phyloP scores from a whole-genome alignment of 2,797 vertebrate genomes.

The Lateolabrax maculatus region DNA sequence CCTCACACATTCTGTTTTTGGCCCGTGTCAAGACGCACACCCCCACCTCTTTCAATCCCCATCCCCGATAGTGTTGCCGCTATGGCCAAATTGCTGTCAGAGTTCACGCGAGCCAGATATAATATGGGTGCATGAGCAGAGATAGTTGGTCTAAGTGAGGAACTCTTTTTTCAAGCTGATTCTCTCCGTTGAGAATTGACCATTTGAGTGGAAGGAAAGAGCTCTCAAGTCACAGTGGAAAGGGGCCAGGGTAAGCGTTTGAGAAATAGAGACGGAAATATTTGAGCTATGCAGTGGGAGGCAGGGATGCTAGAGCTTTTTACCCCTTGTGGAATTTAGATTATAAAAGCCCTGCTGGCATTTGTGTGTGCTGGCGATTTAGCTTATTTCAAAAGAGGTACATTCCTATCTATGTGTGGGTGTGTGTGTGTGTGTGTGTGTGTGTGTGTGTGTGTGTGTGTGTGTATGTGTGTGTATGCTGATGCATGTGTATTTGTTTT shows the following conservation, averaged over 20 bases:
- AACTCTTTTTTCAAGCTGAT: conserved; percentile 58
- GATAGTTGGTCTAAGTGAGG: conserved; percentile 68
- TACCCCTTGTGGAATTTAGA: conserved; percentile 78
- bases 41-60: conserved; percentile 27
- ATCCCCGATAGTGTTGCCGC: conserved; percentile 46
- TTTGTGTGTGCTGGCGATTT: conserved; percentile 57
- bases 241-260: conserved; percentile 68
- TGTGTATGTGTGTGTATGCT: conserved; percentile 4
- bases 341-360: conserved; percentile 74
- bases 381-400: conserved; percentile 59
- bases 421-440: conserved; percentile 2
- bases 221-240: conserved; percentile 72
- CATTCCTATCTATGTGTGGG: conserved; percentile 56
- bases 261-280: conserved; percentile 80
- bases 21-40: conserved; percentile 44
- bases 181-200: conserved; percentile 65
- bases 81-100: conserved; percentile 68
- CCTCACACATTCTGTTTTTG: conserved; percentile 51
- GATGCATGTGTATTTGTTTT: conserved; percentile 43
- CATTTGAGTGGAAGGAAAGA: conserved; percentile 66
- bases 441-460: conserved; percentile 23
- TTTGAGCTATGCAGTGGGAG: conserved; percentile 86
- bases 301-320: conserved; percentile 72
- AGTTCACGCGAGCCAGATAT: conserved; percentile 58
- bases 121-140: conserved; percentile 64